Conservation (phyloP, 2,797 vertebrate genomes). For the Sparus aurata region DNA sequence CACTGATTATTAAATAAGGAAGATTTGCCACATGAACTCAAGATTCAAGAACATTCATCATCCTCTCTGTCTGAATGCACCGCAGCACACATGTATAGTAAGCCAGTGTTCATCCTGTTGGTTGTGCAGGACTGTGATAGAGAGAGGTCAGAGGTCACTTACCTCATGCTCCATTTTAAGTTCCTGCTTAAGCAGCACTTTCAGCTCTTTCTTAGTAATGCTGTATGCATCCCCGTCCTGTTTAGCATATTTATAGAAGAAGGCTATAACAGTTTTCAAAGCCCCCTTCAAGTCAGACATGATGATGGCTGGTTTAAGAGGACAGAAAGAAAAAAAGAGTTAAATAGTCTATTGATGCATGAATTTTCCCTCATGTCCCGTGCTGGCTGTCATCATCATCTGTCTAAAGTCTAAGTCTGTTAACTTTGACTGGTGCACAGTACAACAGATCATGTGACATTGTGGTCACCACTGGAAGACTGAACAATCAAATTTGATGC, state of each 20-base stretch:
- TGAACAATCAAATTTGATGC: neutral
- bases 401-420: neutral
- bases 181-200: conserved; percentile 83
- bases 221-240: conserved; percentile 80
- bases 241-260: conserved; percentile 84
- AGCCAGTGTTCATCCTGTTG: neutral
- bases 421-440: neutral
- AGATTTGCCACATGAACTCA: too few species aligned
- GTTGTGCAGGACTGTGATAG: neutral
- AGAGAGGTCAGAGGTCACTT: conserved; percentile 50
- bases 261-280: too few species aligned
- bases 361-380: neutral
- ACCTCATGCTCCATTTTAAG: conserved; percentile 80
- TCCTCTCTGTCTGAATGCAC: too few species aligned
- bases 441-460: conserved; percentile 22
- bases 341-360: neutral
- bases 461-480: conserved; percentile 33
- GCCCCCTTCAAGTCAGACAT: conserved; percentile 71
- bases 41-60: too few species aligned
- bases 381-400: neutral
- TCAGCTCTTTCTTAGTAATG: conserved; percentile 86
- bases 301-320: conserved; percentile 35
- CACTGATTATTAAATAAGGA: neutral
- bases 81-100: neutral
- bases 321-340: conserved; percentile 29